Base-by-base conservation (phyloP, 1,140 invertebrate genomes). In the Euura lappo region DNA sequence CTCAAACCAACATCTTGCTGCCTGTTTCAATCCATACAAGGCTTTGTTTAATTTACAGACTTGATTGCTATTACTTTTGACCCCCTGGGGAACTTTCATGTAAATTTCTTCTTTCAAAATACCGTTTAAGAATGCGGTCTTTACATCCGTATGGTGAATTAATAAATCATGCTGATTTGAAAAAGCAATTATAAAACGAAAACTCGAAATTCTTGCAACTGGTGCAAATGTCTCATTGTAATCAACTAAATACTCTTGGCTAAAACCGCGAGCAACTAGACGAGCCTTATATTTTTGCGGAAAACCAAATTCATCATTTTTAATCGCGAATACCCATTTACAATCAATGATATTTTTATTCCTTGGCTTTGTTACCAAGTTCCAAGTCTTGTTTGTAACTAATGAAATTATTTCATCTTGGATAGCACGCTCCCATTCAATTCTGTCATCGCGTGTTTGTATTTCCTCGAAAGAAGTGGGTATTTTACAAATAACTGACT, bases 111-210 rank as follows among this genome's bases (percentile, higher is more conserved):
- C 86, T 60, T 85, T 79, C 68, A 88, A 76, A 6, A 70, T 46
- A 64, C 80, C 85, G 74, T 86, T 77, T 42, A 86, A 75, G 75
- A 84, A 86, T 43, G 84, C 79, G 11, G 79, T 80, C 71, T 83
- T 83, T 6, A 68, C 68, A 65, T 79, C 44, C 78, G 89, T 84
- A 68, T 83, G 89, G 2, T 89, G 80, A 44, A 80, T 79, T 75
- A 89, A 86, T 11, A 88, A 78, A 44, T 89, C 73, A 6, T 81
- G 72, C 4, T 84, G 87, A 80, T 89, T 79, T 2, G 88, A 76
- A 77, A 87, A 89, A 6, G 87, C 85, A 42, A 81, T 82, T 60
- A 79, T 81, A 0, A 83, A 76, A 81, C 88, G 85, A 42, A 78
- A 69, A 74, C 7, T n/a, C 44, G 70, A 51, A 42, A 71, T 71